A percentile compares a stretch with the other conserved stretches of the same genome.
These are phyloP conservation scores for Hydropotes inermis DNA, from an alignment of 2,113 vertebrate genomes.

Conservation along the genomic window DNA sequence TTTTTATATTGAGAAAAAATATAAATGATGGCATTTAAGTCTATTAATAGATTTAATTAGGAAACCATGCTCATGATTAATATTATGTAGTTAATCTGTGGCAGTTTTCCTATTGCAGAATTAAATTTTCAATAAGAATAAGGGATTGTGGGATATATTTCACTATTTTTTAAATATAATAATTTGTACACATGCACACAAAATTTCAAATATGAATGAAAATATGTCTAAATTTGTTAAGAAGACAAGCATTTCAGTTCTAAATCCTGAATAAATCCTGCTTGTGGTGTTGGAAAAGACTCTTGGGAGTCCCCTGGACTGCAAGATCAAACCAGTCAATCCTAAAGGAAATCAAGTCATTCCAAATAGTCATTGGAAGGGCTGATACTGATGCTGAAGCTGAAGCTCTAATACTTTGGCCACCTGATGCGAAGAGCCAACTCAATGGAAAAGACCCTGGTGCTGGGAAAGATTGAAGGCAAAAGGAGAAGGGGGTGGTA, in stretches of 20 bases:
- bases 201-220: not conserved
- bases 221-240: conserved; percentile 2
- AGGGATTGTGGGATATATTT: not conserved
- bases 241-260: not conserved
- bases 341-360: not conserved
- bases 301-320: not conserved
- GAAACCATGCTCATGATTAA: not conserved
- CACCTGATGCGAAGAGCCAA: not conserved
- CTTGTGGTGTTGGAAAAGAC: not conserved
- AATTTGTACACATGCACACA: not conserved
- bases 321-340: not conserved
- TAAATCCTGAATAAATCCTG: not conserved
- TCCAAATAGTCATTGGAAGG: not conserved
- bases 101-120: not conserved
- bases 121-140: conserved; percentile 5
- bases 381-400: not conserved
- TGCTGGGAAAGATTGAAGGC: not conserved
- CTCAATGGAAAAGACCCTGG: not conserved
- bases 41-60: not conserved
- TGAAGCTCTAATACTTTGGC: not conserved
- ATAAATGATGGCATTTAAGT: not conserved
- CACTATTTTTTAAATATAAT: not conserved
- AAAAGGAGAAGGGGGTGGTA: not conserved
- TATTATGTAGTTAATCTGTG: not conserved
- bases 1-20: not conserved